Percentiles rank a stretch among this genome's conserved stretches.
Evolutionary conservation across 1,140 invertebrate species (phyloP).

Genomic region (Bombus balteatus): DNA sequence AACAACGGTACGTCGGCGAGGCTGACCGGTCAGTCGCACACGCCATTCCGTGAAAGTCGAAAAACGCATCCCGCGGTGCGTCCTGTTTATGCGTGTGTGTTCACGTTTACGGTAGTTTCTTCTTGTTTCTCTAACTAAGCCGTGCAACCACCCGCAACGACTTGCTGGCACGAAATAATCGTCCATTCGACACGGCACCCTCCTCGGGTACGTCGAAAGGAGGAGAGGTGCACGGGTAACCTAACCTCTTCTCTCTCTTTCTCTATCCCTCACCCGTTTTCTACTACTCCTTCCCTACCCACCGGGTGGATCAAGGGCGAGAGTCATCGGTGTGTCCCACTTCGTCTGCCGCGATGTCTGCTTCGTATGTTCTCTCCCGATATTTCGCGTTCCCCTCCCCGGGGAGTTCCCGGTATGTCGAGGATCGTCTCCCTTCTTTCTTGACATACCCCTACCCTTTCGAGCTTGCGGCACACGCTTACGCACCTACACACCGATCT

Average conservation of each 20-base stretch:
- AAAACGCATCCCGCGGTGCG: conserved; percentile 52
- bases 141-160: conserved; percentile 46
- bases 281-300: conserved; percentile 53
- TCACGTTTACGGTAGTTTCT: conserved; percentile 10
- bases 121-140: conserved; percentile 1
- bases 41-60: conserved; percentile 68
- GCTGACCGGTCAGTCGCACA: conserved; percentile 69
- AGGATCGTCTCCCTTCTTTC: conserved; percentile 79
- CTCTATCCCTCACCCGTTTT: conserved; percentile 48
- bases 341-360: conserved; percentile 67
- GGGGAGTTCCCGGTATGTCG: conserved; percentile 69
- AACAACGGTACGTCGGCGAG: conserved; percentile 61
- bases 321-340: conserved; percentile 64
- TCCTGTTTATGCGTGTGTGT: conserved; percentile 32
- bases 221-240: conserved; percentile 61
- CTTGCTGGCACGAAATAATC: conserved; percentile 50
- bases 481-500: conserved; percentile 42
- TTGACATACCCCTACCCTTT: conserved; percentile 71
- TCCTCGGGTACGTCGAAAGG: conserved; percentile 47
- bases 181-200: conserved; percentile 49
- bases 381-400: conserved; percentile 72
- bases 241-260: conserved; percentile 67
- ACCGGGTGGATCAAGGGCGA: conserved; percentile 58
- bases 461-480: conserved; percentile 56
- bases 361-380: conserved; percentile 68